A percentile compares a stretch with the other conserved stretches of the same genome.
Conservation (phyloP, 2,797 vertebrate species). For the Natrix natrix region DNA sequence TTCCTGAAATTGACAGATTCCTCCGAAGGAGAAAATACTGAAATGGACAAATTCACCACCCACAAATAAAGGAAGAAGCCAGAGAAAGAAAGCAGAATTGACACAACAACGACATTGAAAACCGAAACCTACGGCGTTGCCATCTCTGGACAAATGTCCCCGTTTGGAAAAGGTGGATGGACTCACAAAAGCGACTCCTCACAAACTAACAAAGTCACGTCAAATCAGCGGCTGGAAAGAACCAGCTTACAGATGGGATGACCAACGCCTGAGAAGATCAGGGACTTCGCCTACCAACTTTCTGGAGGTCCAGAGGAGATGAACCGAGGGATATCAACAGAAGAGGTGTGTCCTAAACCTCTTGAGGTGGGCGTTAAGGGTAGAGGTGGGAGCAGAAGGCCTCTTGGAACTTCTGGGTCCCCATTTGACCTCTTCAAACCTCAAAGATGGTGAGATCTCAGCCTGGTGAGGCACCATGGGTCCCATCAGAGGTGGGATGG, state of each 20-base stretch:
- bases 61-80: background rate
- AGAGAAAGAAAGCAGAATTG: background rate
- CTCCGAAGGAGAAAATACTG: background rate
- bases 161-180: background rate
- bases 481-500: background rate
- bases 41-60: background rate
- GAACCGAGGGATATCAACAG: background rate
- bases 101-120: background rate
- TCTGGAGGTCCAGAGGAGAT: background rate
- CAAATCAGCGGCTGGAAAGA: background rate
- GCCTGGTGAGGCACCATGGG: background rate
- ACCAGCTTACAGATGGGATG: background rate
- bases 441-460: background rate
- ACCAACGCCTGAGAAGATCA: background rate
- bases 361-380: background rate
- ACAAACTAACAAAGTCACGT: background rate
- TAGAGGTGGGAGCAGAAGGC: background rate
- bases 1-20: background rate
- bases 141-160: background rate
- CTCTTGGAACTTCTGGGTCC: background rate
- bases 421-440: background rate
- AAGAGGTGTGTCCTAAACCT: background rate
- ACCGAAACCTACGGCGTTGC: background rate
- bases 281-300: background rate
- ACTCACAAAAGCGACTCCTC: background rate